Base-by-base conservation (phyloP, 1,140 invertebrate genomes). In the Lycorma delicatula region DNA sequence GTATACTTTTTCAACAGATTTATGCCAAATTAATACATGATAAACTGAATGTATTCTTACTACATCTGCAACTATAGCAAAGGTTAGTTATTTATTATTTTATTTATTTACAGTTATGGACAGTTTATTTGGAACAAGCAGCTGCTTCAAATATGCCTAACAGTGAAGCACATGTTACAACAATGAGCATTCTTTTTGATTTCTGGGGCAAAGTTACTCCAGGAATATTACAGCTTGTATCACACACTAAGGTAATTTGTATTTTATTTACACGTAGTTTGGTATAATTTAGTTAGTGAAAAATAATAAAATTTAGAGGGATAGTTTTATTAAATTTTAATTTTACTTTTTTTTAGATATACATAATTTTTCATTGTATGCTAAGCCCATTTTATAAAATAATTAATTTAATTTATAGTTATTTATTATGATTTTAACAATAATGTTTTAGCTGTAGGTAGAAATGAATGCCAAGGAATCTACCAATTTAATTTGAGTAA, bases 191-290 rank as follows among this genome's bases (percentile, higher is more conserved):
- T 62, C 78, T 98, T n/a, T 83, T 97, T 64, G 96, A 99, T 73
- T 99, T 99, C 78, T 99, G 97, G 97, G 88, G 88, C 4, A 93
- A 97, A 75, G 88, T 99, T 1, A 98, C 96, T 18, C 96, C 94
- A 0, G 90, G 87, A 53, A 87, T 99, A 59, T 73, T 99, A 28
- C 92, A 98, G 72, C 75, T 99, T 23, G 82, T 98, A 7, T 87
- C 91, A 13, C 88, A 94, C 69, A 95, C 93, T 6, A 96, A 93
- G 84, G 82, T 90, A 63, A 90, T 95, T 70, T 73, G 54, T 52
- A n/a, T 16, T 18, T 13, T 18, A 16, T 34, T 13, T 23, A 54
- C 6, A 57, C 34, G 13, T 27, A 38, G 25, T 25, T 38, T 54
- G 3, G 52, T 26, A 18, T 58, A 57, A 12, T 31, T 25, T 27